Evolutionary conservation across 2,113 vertebrate species (phyloP).

Genomic region (Cryptomyrus ogoouensis): DNA sequence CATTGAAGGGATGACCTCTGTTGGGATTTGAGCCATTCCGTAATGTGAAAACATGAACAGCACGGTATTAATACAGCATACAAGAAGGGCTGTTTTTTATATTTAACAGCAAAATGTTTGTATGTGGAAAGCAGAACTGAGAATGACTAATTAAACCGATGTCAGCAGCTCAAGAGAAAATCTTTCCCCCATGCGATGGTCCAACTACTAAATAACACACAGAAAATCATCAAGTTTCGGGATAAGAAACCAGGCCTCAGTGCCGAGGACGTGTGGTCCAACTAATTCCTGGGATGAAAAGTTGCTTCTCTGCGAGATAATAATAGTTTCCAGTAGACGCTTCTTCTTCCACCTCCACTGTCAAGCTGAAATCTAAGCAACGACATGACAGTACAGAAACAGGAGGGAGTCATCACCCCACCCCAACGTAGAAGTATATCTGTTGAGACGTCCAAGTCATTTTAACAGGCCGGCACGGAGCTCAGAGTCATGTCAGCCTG

Average conservation of each 20-base stretch:
- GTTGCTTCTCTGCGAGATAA: not conserved
- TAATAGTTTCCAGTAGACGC: slow-evolving; percentile 21
- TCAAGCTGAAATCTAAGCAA: slow-evolving; percentile 25
- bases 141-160: slow-evolving; percentile 20
- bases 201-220: slow-evolving; percentile 36
- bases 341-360: not conserved
- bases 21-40: not conserved
- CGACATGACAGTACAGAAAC: slow-evolving; percentile 16
- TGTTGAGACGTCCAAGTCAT: not conserved
- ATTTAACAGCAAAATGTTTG: not conserved
- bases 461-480: not conserved
- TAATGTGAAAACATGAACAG: not conserved
- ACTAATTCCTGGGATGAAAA: slow-evolving; percentile 18
- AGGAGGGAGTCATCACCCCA: not conserved
- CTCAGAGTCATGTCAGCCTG: not conserved
- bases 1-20: not conserved
- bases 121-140: not conserved
- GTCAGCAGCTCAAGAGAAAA: slow-evolving; percentile 22
- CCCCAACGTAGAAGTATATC: not conserved
- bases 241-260: slow-evolving; percentile 26
- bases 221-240: slow-evolving; percentile 20
- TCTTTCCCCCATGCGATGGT: slow-evolving; percentile 27
- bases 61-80: not conserved
- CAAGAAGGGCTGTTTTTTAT: not conserved
- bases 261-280: slow-evolving; percentile 2